These are phyloP conservation scores for Rhinatrema bivittatum DNA, from an alignment of 2,797 vertebrate species.

Conservation along the genomic window DNA sequence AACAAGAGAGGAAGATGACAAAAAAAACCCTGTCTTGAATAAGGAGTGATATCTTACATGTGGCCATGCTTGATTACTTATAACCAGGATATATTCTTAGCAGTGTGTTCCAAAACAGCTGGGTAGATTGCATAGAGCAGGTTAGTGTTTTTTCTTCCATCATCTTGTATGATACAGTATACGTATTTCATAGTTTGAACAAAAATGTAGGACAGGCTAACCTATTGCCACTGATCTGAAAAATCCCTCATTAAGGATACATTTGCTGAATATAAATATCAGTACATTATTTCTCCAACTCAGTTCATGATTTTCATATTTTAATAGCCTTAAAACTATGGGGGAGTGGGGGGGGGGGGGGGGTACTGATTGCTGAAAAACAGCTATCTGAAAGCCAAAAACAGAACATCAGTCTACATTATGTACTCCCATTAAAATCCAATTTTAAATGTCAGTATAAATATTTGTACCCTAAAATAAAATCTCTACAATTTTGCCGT, in stretches of 20 bases:
- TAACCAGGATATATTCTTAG: too few relatives aligned
- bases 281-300: background rate
- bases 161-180: too few relatives aligned
- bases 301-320: background rate
- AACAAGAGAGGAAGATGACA: too few relatives aligned
- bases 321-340: background rate
- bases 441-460: constrained; percentile 6
- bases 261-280: background rate
- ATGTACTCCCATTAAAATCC: background rate
- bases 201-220: background rate
- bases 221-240: background rate
- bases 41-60: too few relatives aligned
- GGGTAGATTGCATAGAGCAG: too few relatives aligned
- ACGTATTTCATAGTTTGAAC: too few relatives aligned
- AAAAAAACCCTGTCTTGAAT: too few relatives aligned
- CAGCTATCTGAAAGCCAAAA: background rate
- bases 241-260: background rate
- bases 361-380: too few relatives aligned
- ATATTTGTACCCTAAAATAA: background rate
- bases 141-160: too few relatives aligned
- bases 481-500: background rate
- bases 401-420: background rate
- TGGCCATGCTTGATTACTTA: too few relatives aligned
- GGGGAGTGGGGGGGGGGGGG: too few relatives aligned
- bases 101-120: too few relatives aligned